Conservation (phyloP, 2,113 vertebrate genomes). For the Notarius quadriscutis region DNA sequence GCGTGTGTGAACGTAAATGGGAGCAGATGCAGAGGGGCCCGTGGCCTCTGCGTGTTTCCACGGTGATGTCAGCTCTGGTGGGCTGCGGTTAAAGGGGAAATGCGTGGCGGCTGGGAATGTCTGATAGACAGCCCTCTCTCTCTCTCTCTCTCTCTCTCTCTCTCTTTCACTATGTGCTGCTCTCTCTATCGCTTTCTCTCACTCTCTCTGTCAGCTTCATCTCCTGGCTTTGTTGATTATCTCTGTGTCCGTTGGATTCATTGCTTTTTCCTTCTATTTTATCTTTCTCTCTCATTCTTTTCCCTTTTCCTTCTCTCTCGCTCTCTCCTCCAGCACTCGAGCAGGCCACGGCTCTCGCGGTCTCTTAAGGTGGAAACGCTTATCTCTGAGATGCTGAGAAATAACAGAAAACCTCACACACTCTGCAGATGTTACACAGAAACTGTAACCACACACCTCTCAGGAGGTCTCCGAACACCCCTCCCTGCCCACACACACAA, state of each 20-base stretch:
- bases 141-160: background rate
- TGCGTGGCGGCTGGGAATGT: conserved; percentile 55
- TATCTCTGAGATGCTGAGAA: conserved; percentile 35
- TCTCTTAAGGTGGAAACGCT: conserved; percentile 38
- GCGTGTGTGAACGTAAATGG: conserved; percentile 64
- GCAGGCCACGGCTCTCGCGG: background rate
- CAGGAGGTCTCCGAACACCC: background rate
- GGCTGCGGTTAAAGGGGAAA: conserved; percentile 47
- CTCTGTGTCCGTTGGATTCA: background rate
- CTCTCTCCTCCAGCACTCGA: background rate
- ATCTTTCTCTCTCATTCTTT: background rate
- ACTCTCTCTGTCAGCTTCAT: background rate
- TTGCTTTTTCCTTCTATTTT: background rate
- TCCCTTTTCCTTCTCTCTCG: background rate
- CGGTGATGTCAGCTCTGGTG: conserved; percentile 72
- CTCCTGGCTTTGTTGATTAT: conserved; percentile 10
- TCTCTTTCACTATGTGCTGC: background rate
- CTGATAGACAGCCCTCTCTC: conserved; percentile 48
- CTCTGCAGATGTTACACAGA: conserved; percentile 12
- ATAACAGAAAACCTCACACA: conserved; percentile 5
- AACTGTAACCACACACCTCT: conserved; percentile 5
- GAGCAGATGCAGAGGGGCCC: conserved; percentile 70
- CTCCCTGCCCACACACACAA: background rate
- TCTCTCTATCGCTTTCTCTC: background rate
- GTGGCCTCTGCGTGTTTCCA: conserved; percentile 67